These are phyloP conservation scores for Lamellibrachia columna DNA, from an alignment of 2,888 invertebrate genomes.

Conservation along the genomic window DNA sequence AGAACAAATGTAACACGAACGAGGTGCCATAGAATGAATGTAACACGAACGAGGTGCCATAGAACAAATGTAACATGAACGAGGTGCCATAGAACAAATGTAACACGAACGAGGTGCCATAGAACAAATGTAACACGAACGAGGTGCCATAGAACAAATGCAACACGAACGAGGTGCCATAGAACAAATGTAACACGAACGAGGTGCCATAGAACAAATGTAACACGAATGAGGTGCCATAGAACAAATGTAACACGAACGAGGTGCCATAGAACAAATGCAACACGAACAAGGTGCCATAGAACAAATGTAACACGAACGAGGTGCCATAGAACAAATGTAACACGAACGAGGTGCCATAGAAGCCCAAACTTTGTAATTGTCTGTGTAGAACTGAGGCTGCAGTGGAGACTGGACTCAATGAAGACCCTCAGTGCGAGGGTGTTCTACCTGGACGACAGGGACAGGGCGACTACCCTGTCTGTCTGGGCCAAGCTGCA, in stretches of 20 bases:
- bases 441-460: conserved; percentile 36
- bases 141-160: too few species aligned
- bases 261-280: not conserved
- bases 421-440: conserved; percentile 47
- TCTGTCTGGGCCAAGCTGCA: not conserved
- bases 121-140: not conserved
- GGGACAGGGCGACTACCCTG: not conserved
- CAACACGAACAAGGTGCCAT: not conserved
- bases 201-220: not conserved
- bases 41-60: too few species aligned
- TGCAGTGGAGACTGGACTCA: conserved; percentile 52
- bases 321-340: too few species aligned
- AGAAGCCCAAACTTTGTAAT: not conserved
- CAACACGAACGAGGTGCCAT: too few species aligned
- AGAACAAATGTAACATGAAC: too few species aligned
- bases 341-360: too few species aligned
- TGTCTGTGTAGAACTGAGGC: conserved; percentile 46
- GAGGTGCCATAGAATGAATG: not conserved
- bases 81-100: not conserved
- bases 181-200: not conserved
- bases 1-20: not conserved
- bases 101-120: not conserved
- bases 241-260: too few species aligned
- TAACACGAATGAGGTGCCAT: too few species aligned
- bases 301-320: not conserved